Evolutionary conservation across 2,797 vertebrate species (phyloP), one percentile per base, ranked within the genome.

Genomic region (Dicrostonyx torquatus): DNA sequence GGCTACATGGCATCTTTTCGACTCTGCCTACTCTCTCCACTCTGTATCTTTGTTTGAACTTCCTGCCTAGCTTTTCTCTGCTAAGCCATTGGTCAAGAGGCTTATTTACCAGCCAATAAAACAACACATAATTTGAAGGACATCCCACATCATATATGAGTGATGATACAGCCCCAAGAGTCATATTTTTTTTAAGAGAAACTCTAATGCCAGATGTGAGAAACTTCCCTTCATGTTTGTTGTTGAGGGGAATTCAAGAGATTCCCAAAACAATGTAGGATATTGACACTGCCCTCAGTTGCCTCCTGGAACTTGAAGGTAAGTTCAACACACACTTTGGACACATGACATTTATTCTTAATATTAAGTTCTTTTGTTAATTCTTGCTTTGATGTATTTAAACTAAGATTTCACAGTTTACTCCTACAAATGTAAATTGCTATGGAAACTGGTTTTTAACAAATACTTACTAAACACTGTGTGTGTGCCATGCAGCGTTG

Each of bases 361-460:
- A 72, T 58, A 22, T 37, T 84, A n/a, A 78, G 37, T 31, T n/a
- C 9, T 58, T 83, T 73, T 86, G 29, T 64, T 79, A 91, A 75
- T 93, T 10, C 4, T 91, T 79, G 9, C 2, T 70, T 66, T 89
- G n/a, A 66, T 43, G 22, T 68, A 34, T 79, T 82, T 86, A 72
- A 85, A n/a, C 12, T 8, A 66, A 73, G 70, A 15, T 68, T 66
- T 87, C 24, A 50, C 18, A 68, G 48, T 50, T n/a, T 58, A 70
- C 10, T 87, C 94, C 34, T 24, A 66, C 37, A 90, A 76, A 77
- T 2, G 83, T 72, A 87, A 92, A 50, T 90, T 94, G 24, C 43
- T 86, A 15, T 29, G 31, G 13, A 31, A 76, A 60, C 45, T 78
- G 12, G 34, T 55, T 66, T 26, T 72, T 24, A 66, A 18, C 53